Percentiles rank a stretch among this genome's conserved stretches.
Evolutionary conservation across 2,888 invertebrate genomes (phyloP).

Genomic region (Lingula anatina): DNA sequence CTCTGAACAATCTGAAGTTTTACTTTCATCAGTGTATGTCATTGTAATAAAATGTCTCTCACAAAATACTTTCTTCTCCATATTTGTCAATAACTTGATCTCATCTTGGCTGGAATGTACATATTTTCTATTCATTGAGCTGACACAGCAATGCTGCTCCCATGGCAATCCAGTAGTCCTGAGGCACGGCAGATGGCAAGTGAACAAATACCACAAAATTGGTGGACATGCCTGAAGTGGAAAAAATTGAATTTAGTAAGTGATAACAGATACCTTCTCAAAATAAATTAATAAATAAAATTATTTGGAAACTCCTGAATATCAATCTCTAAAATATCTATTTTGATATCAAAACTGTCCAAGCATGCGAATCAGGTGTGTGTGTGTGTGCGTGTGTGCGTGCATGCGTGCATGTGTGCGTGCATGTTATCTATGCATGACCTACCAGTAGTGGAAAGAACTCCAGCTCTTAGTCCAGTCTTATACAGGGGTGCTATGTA

Average conservation of each 20-base stretch:
- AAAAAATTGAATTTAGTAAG: neutral
- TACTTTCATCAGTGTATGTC: no score
- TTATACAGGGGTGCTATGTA: conserved; percentile 53
- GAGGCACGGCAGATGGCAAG: conserved; percentile 56
- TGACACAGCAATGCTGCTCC: conserved; percentile 84
- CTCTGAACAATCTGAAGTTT: no score
- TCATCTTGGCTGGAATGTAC: no score
- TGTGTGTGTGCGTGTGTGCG: no score
- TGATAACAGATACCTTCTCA: neutral
- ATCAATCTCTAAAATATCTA: neutral
- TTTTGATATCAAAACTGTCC: no score
- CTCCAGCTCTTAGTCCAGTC: conserved; percentile 50
- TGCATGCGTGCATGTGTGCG: no score
- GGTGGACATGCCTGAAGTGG: conserved; percentile 50
- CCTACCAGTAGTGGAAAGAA: conserved; percentile 54
- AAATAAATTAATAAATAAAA: neutral
- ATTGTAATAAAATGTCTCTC: no score
- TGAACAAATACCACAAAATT: conserved; percentile 52
- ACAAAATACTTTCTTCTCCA: no score
- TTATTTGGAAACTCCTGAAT: neutral
- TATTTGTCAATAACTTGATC: no score
- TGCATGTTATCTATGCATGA: neutral
- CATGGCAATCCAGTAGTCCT: conserved; percentile 81
- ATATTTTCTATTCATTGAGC: no score
- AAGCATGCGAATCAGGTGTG: no score